Conservation (phyloP, 2,888 invertebrate genomes). For the Drymonia ruficornis region DNA sequence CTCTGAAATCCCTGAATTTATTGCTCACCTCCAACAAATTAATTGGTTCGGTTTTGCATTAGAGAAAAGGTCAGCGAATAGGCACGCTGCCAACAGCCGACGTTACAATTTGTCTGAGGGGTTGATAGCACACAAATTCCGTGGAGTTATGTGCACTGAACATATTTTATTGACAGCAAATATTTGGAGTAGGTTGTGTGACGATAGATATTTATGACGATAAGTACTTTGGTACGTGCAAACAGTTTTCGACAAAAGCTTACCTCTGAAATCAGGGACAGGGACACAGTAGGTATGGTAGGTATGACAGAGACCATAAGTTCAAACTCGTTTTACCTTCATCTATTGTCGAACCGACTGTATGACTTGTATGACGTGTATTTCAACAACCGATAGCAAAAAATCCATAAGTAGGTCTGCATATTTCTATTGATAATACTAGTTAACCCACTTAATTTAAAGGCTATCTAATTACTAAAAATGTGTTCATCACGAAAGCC, state of each 20-base stretch:
- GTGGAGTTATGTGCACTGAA: conserved; percentile 11
- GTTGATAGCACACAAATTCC: conserved; percentile 18
- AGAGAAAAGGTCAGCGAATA: conserved; percentile 27
- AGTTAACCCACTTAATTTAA: too few relatives aligned
- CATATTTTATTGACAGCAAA: neutral
- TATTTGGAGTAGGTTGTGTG: neutral
- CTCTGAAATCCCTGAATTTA: neutral
- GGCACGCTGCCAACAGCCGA: conserved; percentile 26
- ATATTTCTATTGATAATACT: too few relatives aligned
- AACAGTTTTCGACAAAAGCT: too few relatives aligned
- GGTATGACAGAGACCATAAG: too few relatives aligned
- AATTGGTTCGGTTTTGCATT: conserved; percentile 17
- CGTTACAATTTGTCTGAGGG: conserved; percentile 15
- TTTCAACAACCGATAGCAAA: neutral
- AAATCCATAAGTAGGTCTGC: neutral
- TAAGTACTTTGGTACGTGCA: too few relatives aligned
- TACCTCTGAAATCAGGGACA: too few relatives aligned
- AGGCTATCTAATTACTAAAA: too few relatives aligned
- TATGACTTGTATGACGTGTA: too few relatives aligned
- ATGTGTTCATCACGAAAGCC: neutral
- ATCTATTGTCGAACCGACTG: too few relatives aligned
- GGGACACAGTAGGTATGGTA: too few relatives aligned
- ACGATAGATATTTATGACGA: neutral
- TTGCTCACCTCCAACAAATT: conserved; percentile 1
- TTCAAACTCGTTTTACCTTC: too few relatives aligned